These are phyloP conservation scores for Zaprionus lineosus DNA, from an alignment of 2,888 invertebrate genomes.

Conservation along the genomic window DNA sequence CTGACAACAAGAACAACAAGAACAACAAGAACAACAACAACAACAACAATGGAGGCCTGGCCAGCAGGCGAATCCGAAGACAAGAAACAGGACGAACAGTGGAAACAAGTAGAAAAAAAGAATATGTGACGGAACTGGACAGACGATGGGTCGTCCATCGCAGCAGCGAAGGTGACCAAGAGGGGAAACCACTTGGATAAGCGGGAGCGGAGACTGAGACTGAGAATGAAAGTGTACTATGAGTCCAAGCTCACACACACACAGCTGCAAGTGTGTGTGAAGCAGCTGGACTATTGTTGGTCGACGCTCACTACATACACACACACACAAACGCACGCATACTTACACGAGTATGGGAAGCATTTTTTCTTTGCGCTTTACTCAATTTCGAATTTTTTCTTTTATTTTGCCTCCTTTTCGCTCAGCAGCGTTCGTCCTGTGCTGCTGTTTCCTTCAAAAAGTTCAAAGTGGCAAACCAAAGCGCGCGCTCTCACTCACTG, in stretches of 20 bases:
- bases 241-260: slow-evolving; percentile 51
- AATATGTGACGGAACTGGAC: slow-evolving; percentile 71
- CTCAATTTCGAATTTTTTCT: slow-evolving; percentile 70
- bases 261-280: slow-evolving; percentile 24
- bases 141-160: slow-evolving; percentile 64
- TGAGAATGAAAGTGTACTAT: slow-evolving; percentile 76
- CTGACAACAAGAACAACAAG: slow-evolving; percentile 52
- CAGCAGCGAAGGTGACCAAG: slow-evolving; percentile 19
- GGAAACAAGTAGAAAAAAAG: slow-evolving; percentile 51
- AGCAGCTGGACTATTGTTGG: slow-evolving; percentile 68
- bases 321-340: slow-evolving; percentile 18
- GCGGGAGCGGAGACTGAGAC: slow-evolving; percentile 32
- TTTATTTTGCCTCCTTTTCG: slow-evolving; percentile 66
- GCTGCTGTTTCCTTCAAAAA: slow-evolving; percentile 73
- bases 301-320: slow-evolving; percentile 48
- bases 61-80: slow-evolving; percentile 73
- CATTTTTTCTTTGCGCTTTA: slow-evolving; percentile 74
- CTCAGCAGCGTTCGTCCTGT: slow-evolving; percentile 50
- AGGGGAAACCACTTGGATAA: slow-evolving; percentile 41
- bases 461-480: slow-evolving; percentile 76
- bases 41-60: slow-evolving; percentile 28
- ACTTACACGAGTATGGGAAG: slow-evolving; percentile 25
- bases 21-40: too few relatives aligned
- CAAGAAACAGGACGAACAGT: slow-evolving; percentile 78
- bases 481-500: slow-evolving; percentile 62